A percentile compares a stretch with the other conserved stretches of the same genome.
Evolutionary conservation across 1,140 invertebrate species (phyloP).

Genomic region (Wiebesia pumilae): DNA sequence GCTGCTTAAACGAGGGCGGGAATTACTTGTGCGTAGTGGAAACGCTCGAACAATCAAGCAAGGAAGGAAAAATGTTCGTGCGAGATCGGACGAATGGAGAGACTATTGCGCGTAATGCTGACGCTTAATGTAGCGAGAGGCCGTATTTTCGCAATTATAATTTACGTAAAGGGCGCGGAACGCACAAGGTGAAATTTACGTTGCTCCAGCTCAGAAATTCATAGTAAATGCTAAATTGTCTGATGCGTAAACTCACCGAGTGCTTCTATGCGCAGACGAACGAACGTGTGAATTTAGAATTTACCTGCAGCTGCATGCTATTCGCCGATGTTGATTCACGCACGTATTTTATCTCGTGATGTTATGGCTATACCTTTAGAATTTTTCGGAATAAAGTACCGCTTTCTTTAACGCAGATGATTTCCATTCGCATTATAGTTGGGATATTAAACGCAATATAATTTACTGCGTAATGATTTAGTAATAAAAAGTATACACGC

Average conservation of each 20-base stretch:
- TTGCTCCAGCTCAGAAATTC: constrained; percentile 41
- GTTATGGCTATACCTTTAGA: not conserved
- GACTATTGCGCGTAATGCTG: constrained; percentile 28
- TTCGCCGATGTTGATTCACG: constrained; percentile 33
- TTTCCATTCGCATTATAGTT: no score
- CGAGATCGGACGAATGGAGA: not conserved
- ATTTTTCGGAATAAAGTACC: not conserved
- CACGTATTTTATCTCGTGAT: not conserved
- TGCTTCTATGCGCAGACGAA: not conserved
- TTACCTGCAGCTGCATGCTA: not conserved
- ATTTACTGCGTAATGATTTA: no score
- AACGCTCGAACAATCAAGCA: not conserved
- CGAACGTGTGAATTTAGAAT: constrained; percentile 19
- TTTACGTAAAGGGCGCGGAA: constrained; percentile 55
- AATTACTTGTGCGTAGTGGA: not conserved
- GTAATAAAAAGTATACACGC: no score
- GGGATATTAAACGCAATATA: no score
- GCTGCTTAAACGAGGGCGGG: no score
- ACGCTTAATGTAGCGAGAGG: constrained; percentile 68
- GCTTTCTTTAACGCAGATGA: no score
- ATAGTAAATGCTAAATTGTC: constrained; percentile 57
- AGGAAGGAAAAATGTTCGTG: not conserved
- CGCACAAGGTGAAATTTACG: constrained; percentile 55
- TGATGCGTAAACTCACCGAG: constrained; percentile 31
- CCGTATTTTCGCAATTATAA: constrained; percentile 68